Conservation (phyloP, 2,797 vertebrate species). For the Pogonophryne albipinna region DNA sequence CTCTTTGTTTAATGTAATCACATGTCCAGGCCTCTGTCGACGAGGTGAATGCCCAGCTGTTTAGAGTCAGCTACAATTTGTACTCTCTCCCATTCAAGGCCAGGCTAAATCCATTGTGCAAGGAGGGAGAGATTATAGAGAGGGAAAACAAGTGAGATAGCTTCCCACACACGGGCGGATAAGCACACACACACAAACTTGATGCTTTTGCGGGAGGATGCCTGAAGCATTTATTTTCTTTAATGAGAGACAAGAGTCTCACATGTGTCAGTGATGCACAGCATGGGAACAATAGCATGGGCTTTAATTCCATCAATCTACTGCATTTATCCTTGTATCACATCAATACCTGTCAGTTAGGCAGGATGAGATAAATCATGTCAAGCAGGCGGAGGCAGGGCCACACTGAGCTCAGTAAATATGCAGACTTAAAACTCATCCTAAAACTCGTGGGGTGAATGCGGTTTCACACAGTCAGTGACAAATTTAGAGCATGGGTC, state of each 20-base stretch:
- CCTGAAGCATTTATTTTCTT: constrained; percentile 82
- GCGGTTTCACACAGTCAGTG: constrained; percentile 37
- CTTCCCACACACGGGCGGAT: constrained; percentile 64
- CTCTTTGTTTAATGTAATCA: constrained; percentile 68
- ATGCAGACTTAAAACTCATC: constrained; percentile 57
- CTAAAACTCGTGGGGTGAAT: constrained; percentile 56
- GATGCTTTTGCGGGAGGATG: constrained; percentile 68
- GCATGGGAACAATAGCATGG: constrained; percentile 79
- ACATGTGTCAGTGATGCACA: constrained; percentile 82
- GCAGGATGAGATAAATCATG: constrained; percentile 76
- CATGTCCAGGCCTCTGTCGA: constrained; percentile 67
- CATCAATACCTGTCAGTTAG: constrained; percentile 82
- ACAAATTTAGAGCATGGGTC: constrained; percentile 53
- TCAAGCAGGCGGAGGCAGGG: constrained; percentile 60
- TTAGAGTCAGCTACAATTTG: constrained; percentile 64
- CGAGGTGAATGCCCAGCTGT: constrained; percentile 61
- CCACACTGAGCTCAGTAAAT: constrained; percentile 55
- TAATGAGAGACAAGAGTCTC: constrained; percentile 85
- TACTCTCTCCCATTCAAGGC: constrained; percentile 70
- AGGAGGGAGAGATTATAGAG: constrained; percentile 74
- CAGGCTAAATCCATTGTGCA: constrained; percentile 72
- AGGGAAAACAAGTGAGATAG: constrained; percentile 72
- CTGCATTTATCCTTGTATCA: constrained; percentile 78
- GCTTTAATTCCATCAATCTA: constrained; percentile 82
- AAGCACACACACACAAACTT: constrained; percentile 41